Evolutionary conservation across 2,888 invertebrate genomes (phyloP).

Genomic region (Chloroclystis v-ata): DNA sequence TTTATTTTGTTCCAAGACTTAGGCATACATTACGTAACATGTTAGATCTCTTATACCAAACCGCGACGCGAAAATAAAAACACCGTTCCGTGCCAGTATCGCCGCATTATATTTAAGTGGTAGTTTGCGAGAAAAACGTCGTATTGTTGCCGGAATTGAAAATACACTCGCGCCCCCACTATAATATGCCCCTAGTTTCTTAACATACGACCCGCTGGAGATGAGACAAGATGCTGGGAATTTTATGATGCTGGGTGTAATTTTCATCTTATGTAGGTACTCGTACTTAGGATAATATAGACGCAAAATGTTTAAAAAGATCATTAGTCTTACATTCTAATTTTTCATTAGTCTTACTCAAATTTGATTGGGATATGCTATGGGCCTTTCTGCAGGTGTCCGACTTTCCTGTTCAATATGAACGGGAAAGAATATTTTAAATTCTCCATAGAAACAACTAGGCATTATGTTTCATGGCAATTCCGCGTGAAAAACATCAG

Average conservation of each 20-base stretch:
- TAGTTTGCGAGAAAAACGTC: slow-evolving; percentile 72
- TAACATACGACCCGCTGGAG: slow-evolving; percentile 40
- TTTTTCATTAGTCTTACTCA: too few species aligned
- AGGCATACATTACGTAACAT: too few species aligned
- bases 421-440: too few species aligned
- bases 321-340: too few species aligned
- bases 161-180: slow-evolving; percentile 55
- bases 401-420: too few species aligned
- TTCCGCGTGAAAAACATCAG: neutral
- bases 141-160: slow-evolving; percentile 74
- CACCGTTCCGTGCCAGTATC: slow-evolving; percentile 57
- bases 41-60: slow-evolving; percentile 20
- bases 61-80: slow-evolving; percentile 45
- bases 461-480: too few species aligned
- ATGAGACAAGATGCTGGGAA: slow-evolving; percentile 4
- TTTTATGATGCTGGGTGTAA: slow-evolving; percentile 1
- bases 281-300: too few species aligned
- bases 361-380: too few species aligned
- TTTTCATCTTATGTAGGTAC: neutral
- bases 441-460: too few species aligned
- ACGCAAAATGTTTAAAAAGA: too few species aligned
- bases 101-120: slow-evolving; percentile 72
- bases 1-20: too few species aligned
- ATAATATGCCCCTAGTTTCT: slow-evolving; percentile 24
- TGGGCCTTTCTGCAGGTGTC: too few species aligned